Evolutionary conservation across 1,140 invertebrate genomes (phyloP).

Genomic region (Mylabris phalerata): DNA sequence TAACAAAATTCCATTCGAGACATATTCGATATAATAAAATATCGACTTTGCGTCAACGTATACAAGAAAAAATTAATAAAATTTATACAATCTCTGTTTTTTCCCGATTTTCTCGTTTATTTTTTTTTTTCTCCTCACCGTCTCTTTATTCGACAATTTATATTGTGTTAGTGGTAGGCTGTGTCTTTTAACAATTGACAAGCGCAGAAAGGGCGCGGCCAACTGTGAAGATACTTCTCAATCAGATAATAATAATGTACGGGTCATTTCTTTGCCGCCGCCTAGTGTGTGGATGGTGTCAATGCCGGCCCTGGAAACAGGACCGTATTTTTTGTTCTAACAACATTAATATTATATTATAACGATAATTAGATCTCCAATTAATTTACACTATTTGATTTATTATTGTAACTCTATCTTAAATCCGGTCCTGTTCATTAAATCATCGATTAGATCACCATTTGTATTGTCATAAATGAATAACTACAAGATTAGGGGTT

Average conservation of each 20-base stretch:
- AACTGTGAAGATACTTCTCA: conserved; percentile 38
- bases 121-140: too few relatives aligned
- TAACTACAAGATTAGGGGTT: too few relatives aligned
- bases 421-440: background rate
- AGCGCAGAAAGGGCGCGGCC: conserved; percentile 34
- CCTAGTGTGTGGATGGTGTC: conserved; percentile 3
- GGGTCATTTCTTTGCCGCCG: conserved; percentile 33
- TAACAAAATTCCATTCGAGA: too few relatives aligned
- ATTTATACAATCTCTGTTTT: background rate
- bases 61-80: background rate
- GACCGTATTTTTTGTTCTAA: background rate
- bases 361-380: too few relatives aligned
- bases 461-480: too few relatives aligned
- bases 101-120: too few relatives aligned
- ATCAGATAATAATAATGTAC: conserved; percentile 36
- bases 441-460: too few relatives aligned
- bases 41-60: background rate
- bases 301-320: conserved; percentile 8
- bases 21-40: background rate
- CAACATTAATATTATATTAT: too few relatives aligned
- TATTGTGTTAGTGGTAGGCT: conserved; percentile 4
- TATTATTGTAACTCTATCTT: background rate
- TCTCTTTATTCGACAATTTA: background rate
- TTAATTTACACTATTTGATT: background rate
- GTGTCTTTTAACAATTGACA: conserved; percentile 31